These are phyloP conservation scores for Toxonevra muliebris DNA, from an alignment of 2,888 invertebrate species.

Conservation along the genomic window DNA sequence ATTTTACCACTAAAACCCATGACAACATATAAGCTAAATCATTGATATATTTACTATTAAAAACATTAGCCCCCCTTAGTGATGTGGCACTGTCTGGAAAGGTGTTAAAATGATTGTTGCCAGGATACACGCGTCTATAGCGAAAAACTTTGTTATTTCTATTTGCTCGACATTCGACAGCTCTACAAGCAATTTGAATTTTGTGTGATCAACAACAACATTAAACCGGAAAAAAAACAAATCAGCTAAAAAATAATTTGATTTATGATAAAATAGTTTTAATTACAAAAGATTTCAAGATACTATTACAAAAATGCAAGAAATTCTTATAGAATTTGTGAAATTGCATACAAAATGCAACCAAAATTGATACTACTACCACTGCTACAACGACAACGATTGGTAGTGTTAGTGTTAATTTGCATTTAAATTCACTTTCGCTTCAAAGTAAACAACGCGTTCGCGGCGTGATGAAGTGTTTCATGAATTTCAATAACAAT, in stretches of 20 bases:
- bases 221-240: constrained; percentile 25
- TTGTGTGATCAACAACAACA: no score
- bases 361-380: neutral
- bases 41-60: no score
- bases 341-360: constrained; percentile 2
- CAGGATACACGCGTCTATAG: constrained; percentile 59
- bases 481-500: constrained; percentile 59
- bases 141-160: constrained; percentile 62
- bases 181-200: constrained; percentile 34
- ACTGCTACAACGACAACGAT: neutral
- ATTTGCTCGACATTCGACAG: constrained; percentile 57
- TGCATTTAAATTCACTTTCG: no score
- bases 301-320: constrained; percentile 16
- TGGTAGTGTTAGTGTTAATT: constrained; percentile 13
- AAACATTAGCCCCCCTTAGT: no score
- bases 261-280: constrained; percentile 3
- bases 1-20: no score
- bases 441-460: no score
- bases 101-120: constrained; percentile 60
- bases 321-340: constrained; percentile 14
- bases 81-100: constrained; percentile 15
- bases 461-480: constrained; percentile 54
- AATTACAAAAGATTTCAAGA: constrained; percentile 1
- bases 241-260: constrained; percentile 27
- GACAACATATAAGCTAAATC: no score